Percentiles rank a stretch among this genome's conserved stretches.
These are phyloP conservation scores for Hololepta plana DNA, from an alignment of 2,888 invertebrate genomes.

Conservation along the genomic window DNA sequence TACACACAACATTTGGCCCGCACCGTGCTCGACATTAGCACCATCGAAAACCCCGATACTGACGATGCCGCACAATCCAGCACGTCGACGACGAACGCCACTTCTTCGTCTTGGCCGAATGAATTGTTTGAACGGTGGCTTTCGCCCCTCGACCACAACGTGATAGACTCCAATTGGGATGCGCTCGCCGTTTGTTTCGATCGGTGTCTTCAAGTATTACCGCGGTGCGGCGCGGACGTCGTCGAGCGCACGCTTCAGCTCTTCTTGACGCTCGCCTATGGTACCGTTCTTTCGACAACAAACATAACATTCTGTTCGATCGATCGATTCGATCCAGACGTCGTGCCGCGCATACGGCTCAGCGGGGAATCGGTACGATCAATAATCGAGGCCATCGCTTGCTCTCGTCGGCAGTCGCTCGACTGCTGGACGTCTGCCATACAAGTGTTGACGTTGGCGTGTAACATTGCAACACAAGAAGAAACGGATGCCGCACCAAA, in stretches of 20 bases:
- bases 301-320: conserved; percentile 23
- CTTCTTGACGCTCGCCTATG: conserved; percentile 78
- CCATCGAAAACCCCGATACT: no score
- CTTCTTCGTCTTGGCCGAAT: conserved; percentile 28
- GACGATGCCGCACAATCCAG: no score
- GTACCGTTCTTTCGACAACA: no score
- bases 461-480: no score
- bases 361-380: conserved; percentile 45
- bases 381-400: conserved; percentile 44
- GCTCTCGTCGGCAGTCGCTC: conserved; percentile 47
- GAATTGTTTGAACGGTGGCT: conserved; percentile 31
- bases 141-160: conserved; percentile 25
- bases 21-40: no score
- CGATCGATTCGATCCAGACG: conserved; percentile 36
- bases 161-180: conserved; percentile 29
- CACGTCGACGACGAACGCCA: conserved; percentile 24
- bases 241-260: conserved; percentile 71
- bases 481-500: no score
- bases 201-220: conserved; percentile 45
- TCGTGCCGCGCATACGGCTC: conserved; percentile 44
- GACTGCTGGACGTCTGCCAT: conserved; percentile 66
- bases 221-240: conserved; percentile 51
- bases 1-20: no score
- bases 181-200: conserved; percentile 56
- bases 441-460: conserved; percentile 55